Evolutionary conservation across 2,888 invertebrate genomes (phyloP), one percentile per base, ranked within the genome.

Genomic region (Tinea trinotella): DNA sequence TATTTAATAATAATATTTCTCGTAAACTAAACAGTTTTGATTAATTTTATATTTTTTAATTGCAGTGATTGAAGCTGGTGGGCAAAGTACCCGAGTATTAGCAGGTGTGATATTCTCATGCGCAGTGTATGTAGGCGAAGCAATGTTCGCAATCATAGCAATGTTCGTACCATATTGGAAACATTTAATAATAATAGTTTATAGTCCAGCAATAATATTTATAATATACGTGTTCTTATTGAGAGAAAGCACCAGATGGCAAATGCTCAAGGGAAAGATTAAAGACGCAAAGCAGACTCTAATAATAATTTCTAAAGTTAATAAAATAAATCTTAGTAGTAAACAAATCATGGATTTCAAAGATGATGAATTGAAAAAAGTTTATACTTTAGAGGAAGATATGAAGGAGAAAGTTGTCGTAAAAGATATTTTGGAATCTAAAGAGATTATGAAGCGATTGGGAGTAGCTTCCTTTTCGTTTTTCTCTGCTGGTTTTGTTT

Each of bases 61-160:
- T 75, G 57, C 64, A 81, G 81, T 81, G 59, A 73, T 81, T 13
- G 81, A 81, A 71, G 67, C 78, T 5, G 77, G 77, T 3, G 78
- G 81, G 1, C 71, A 74, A 58, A 66, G 69, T n/a, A 77, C 76
- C 60, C 65, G 80, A 61, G 76, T 80, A 0, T 54, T 70, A 24
- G 67, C 77, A 1, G 78, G 80, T 17, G 70, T 80, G 0, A 65
- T 80, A 49, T 79, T 80, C 58, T 71, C 79, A 0, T 77, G 73
- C 54, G 76, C 78, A 1, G 62, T 76, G 1, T 80, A 81, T 56
- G 61, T 71, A 0, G 81, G 81, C 3, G 81, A 81, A 70, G 67
- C 78, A 1, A 40, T 63, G 1, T 78, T 76, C 44, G 79, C 79
- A 1, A 66, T 74, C 17, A 59, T 73, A 53, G 76, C 79, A 3